Evolutionary conservation across 2,113 vertebrate genomes (phyloP).

Genomic region (Sminthopsis crassicaudata): DNA sequence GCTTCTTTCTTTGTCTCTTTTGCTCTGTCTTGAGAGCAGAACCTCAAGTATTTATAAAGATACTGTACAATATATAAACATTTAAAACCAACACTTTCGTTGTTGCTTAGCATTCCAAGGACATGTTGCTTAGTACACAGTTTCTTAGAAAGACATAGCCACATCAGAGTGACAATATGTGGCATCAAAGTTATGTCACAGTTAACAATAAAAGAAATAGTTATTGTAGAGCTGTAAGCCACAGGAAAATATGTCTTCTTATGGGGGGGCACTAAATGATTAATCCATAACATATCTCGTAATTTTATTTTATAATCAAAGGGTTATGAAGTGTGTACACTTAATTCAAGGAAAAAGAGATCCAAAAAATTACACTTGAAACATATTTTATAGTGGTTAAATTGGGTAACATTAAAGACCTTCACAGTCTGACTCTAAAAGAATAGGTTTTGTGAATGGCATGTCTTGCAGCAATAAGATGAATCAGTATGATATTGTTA

Average conservation of each 20-base stretch:
- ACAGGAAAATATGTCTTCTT: conserved; percentile 65
- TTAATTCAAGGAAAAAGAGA: conserved; percentile 44
- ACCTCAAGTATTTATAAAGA: conserved; percentile 94
- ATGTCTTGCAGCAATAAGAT: conserved; percentile 53
- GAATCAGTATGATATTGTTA: not conserved
- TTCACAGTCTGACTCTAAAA: conserved; percentile 74
- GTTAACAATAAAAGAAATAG: conserved; percentile 72
- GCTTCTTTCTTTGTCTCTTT: conserved; percentile 86
- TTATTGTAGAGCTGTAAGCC: conserved; percentile 60
- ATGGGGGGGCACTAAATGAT: conserved; percentile 64
- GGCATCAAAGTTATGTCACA: conserved; percentile 78
- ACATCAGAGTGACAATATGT: conserved; percentile 71
- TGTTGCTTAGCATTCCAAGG: conserved; percentile 91
- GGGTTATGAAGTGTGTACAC: conserved; percentile 58
- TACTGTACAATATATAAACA: conserved; percentile 99
- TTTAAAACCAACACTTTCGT: conserved; percentile 95
- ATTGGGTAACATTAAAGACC: conserved; percentile 47
- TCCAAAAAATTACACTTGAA: conserved; percentile 44
- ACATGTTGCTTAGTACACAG: conserved; percentile 86
- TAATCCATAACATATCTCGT: conserved; percentile 58
- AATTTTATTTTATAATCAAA: conserved; percentile 60
- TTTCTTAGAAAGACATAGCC: conserved; percentile 71
- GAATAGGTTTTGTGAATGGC: not conserved
- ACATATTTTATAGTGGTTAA: conserved; percentile 68
- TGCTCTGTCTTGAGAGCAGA: conserved; percentile 84